Evolutionary conservation across 2,797 vertebrate species (phyloP).

Genomic region (Ctenopoma multispine): DNA sequence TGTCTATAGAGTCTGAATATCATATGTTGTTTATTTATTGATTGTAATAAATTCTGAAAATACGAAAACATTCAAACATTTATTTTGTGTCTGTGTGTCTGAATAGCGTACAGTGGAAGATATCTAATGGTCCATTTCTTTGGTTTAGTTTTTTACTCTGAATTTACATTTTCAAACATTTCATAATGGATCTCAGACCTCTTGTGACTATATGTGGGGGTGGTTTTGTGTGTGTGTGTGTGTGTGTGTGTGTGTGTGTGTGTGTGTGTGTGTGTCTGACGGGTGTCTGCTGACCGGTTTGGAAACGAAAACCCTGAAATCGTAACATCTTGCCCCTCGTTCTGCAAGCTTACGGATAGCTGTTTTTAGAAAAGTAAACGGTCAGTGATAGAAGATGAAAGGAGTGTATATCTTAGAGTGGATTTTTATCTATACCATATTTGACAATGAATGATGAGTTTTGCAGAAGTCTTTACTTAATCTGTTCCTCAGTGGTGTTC

Average conservation of each 20-base stretch:
- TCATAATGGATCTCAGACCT: neutral
- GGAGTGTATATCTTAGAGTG: conserved; percentile 35
- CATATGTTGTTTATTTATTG: too few relatives aligned
- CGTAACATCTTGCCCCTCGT: conserved; percentile 13
- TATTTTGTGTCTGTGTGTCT: too few relatives aligned
- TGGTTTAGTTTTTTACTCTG: too few relatives aligned
- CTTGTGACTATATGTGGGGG: neutral
- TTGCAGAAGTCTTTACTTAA: conserved; percentile 74
- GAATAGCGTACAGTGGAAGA: too few relatives aligned
- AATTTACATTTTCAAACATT: too few relatives aligned
- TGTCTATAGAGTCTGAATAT: too few relatives aligned
- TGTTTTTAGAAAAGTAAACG: conserved; percentile 37
- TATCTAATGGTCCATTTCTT: too few relatives aligned
- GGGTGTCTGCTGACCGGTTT: conserved; percentile 18
- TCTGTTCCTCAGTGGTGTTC: conserved; percentile 67
- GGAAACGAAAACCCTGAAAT: conserved; percentile 23
- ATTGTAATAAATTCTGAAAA: too few relatives aligned
- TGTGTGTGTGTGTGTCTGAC: conserved; percentile 4
- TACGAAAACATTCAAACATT: too few relatives aligned
- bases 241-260: conserved; percentile 3
- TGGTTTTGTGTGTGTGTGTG: neutral
- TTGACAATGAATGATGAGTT: conserved; percentile 78
- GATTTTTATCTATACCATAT: conserved; percentile 58
- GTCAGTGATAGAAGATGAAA: conserved; percentile 51
- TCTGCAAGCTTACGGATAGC: conserved; percentile 21